Conservation (phyloP, 2,113 vertebrate species). For the Hypocryptadius cinnamomeus region DNA sequence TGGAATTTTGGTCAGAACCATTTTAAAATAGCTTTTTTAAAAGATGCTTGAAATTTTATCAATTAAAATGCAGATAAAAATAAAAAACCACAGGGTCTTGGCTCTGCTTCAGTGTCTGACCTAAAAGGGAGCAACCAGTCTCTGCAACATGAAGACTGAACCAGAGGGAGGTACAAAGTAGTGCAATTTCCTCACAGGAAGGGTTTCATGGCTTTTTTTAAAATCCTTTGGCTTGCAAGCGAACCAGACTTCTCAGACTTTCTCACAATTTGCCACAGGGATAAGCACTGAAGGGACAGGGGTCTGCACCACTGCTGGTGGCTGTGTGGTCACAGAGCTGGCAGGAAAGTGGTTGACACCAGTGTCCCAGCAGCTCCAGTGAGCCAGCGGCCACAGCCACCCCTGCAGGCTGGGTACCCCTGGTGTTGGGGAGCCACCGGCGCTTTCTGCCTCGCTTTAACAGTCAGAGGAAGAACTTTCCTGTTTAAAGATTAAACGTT, state of each 20-base stretch:
- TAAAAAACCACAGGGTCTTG: neutral
- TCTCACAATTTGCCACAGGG: neutral
- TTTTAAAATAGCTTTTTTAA: neutral
- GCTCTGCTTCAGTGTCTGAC: neutral
- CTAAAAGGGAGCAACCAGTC: neutral
- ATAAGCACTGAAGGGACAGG: neutral
- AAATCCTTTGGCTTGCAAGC: fast-evolving
- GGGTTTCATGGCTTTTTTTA: neutral
- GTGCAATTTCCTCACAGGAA: neutral
- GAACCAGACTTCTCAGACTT: neutral
- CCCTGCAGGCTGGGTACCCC: neutral
- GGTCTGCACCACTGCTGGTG: fast-evolving
- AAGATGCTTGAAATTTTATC: neutral
- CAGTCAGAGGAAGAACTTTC: conserved; percentile 68
- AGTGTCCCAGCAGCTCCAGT: neutral
- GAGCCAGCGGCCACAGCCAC: neutral
- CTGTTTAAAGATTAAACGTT: conserved; percentile 71
- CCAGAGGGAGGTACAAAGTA: neutral
- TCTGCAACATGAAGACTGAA: neutral
- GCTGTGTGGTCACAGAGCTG: neutral
- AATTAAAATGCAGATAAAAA: neutral
- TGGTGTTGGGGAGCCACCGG: neutral
- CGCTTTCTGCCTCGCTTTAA: conserved; percentile 34
- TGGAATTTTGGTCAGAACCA: neutral
- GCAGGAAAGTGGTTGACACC: neutral